Evolutionary conservation across 2,113 vertebrate species (phyloP), one percentile per base, ranked within the genome.

Genomic region (Pterocles gutturalis): DNA sequence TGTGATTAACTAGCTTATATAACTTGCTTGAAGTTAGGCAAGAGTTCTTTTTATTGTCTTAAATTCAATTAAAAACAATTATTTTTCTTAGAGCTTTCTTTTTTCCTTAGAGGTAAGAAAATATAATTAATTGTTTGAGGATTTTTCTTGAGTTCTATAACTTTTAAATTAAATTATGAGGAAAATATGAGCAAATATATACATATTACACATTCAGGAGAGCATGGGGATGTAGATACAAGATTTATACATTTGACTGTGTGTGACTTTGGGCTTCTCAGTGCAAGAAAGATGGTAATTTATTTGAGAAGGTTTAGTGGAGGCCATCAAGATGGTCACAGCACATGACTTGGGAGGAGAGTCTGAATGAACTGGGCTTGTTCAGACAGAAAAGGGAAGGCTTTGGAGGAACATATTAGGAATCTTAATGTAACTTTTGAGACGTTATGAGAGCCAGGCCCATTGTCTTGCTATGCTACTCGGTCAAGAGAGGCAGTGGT

Each of bases 391-490:
- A 21, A 19, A 66, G 55, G 21, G n/a, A 43, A 33, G 26, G 41
- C 11, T 67, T 66, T 66, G 14, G 10, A 29, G 49, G n/a, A 33
- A 28, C 29, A 28, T 36, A 9, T 1, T 43, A 36, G 70, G 17
- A 13, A 4, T 24, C 18, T 38, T 26, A 3, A 3, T 1, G 0
- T 54, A 24, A 20, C n/a, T n/a, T 18, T 22, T 48, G 48, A 26
- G 24, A 54, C 14, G 11, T 57, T 65, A 10, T 0, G 7, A 65
- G 57, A 70, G 26, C 31, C 62, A 79, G 49, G n/a, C 5, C 9
- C 4, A 1, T 70, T 83, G 5, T 65, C 17, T 60, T 79, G n/a
- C 26, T 60, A 7, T 75, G 19, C 31, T 54, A 15, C 28, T 54
- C 11, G 9, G 25, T 31, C 28, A 57, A 76, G 79, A 41, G 53